These are phyloP conservation scores for Ivindomyrus marchei DNA, from an alignment of 2,113 vertebrate genomes.

Conservation along the genomic window DNA sequence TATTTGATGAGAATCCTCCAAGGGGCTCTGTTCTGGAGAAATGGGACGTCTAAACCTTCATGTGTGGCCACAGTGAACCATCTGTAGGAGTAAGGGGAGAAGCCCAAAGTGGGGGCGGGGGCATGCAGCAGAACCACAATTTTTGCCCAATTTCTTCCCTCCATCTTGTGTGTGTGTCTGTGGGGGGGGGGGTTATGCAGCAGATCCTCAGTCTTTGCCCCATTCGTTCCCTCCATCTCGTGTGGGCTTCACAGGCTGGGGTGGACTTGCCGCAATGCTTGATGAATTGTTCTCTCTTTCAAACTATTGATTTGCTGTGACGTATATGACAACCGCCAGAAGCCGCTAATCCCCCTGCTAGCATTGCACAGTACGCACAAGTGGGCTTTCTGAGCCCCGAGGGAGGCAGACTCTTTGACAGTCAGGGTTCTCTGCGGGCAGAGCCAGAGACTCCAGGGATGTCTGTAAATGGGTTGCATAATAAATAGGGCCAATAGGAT, in stretches of 20 bases:
- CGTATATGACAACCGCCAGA: background rate
- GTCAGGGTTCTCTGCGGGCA: background rate
- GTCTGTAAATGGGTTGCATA: background rate
- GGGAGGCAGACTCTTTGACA: background rate
- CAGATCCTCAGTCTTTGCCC: background rate
- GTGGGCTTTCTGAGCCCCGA: background rate
- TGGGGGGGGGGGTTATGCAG: background rate
- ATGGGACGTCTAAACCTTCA: background rate
- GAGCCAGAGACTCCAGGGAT: background rate
- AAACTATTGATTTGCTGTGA: conserved; percentile 2
- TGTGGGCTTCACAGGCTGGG: background rate
- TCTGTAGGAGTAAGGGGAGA: background rate
- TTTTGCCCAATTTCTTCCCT: background rate
- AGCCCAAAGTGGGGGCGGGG: background rate
- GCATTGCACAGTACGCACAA: background rate
- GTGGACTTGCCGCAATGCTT: background rate
- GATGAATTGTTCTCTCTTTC: background rate
- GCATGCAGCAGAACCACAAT: background rate
- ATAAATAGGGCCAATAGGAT: background rate
- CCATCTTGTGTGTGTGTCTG: background rate
- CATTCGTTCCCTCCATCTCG: background rate
- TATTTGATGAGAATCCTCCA: background rate
- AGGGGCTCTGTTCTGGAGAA: background rate
- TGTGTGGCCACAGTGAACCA: background rate
- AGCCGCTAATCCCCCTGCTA: background rate